Evolutionary conservation across 2,888 invertebrate species (phyloP), one percentile per base, ranked within the genome.

Genomic region (Eupeodes luniger): DNA sequence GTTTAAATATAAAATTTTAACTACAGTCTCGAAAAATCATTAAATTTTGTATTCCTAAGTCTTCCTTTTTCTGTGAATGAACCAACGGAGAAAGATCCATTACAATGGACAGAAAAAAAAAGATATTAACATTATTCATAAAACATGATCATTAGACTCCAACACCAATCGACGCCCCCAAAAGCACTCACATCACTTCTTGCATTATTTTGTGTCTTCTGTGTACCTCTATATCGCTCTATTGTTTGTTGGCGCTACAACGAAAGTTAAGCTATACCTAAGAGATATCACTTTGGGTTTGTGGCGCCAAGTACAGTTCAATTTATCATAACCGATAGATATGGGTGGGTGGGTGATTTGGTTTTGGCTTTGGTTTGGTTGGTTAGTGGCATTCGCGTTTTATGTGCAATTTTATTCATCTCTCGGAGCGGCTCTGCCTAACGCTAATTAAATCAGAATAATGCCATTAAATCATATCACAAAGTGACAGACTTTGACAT

Each of bases 401-500:
- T 72, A 64, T 47, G 55, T 66, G 64, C 84, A 80, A 75, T 76
- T 76, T 85, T 75, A 78, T 27, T 27, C 85, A 81, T 88, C 85
- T 81, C 66, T 78, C 27, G 3, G 61, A 78, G 85, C 74, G 67
- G 77, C 77, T 81, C 82, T 79, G 75, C 82, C 85, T 57, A 81
- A 79, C 81, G 81, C 66, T 89, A 89, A 89, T 89, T 89, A 89
- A 89, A 89, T 89, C 89, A 89, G 75, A 82, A 85, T 76, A 79
- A 82, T 79, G 81, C 85, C 85, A 85, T 85, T 89, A 89, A 89
- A 89, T 89, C 85, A 89, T 82, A 85, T 89, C 89, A 89, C 72
- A 82, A 66, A 85, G 78, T 82, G 89, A 79, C 89, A 89, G 85
- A 76, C 85, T 82, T 79, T 89, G 89, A 89, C 89, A 89, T 89